A percentile compares a stretch with the other conserved stretches of the same genome.
Evolutionary conservation across 2,113 vertebrate species (phyloP).

Genomic region (Lepus americanus): DNA sequence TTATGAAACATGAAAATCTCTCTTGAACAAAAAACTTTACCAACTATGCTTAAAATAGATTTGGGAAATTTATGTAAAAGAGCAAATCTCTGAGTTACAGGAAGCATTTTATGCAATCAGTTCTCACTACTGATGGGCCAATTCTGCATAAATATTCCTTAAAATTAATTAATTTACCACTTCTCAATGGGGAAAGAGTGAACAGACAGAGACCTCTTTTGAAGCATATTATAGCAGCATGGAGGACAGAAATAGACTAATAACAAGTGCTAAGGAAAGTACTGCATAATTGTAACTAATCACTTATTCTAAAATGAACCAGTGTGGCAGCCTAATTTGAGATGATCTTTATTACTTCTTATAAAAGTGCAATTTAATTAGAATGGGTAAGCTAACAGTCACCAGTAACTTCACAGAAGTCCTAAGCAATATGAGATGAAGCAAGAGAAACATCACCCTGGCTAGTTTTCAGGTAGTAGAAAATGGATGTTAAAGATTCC

Average conservation of each 20-base stretch:
- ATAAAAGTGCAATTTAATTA: constrained; percentile 72
- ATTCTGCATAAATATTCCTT: not conserved
- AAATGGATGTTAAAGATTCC: not conserved
- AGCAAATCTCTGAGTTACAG: constrained; percentile 8
- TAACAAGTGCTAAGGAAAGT: constrained; percentile 56
- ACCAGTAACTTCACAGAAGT: constrained; percentile 59
- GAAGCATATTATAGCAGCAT: not conserved
- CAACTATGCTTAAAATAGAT: constrained; percentile 56
- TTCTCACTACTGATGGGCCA: not conserved
- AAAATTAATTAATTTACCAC: constrained; percentile 48
- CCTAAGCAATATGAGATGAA: constrained; percentile 29
- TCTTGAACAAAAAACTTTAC: constrained; percentile 28
- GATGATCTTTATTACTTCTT: constrained; percentile 64
- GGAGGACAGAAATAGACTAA: constrained; percentile 21
- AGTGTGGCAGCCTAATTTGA: constrained; percentile 46
- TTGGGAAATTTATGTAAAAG: constrained; percentile 45
- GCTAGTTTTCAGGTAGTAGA: constrained; percentile 16
- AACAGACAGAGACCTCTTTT: not conserved
- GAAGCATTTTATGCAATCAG: not conserved
- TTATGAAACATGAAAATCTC: constrained; percentile 58
- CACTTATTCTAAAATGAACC: constrained; percentile 28
- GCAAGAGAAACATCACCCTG: constrained; percentile 25
- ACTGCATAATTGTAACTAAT: constrained; percentile 48
- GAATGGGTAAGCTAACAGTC: constrained; percentile 32
- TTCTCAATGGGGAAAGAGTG: not conserved